Evolutionary conservation across 2,113 vertebrate genomes (phyloP).

Genomic region (Colistium nudipinnis): DNA sequence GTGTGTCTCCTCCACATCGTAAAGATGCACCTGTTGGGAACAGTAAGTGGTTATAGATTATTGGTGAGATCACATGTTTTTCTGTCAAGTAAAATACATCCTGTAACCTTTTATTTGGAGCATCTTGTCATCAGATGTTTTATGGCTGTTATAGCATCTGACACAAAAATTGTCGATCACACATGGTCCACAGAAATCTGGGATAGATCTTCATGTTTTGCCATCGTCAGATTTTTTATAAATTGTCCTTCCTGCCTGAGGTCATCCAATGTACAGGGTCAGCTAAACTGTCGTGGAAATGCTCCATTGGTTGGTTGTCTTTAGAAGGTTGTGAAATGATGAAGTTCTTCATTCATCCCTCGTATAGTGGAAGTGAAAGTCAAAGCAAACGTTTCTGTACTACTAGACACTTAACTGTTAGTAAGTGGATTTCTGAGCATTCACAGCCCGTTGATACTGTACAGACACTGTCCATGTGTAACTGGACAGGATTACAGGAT

Average conservation of each 20-base stretch:
- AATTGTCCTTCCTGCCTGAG: not conserved
- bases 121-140: not conserved
- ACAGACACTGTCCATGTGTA: too few species aligned
- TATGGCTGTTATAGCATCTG: not conserved
- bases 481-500: too few species aligned
- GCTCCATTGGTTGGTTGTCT: not conserved
- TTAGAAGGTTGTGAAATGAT: not conserved
- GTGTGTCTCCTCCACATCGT: not conserved
- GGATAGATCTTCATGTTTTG: not conserved
- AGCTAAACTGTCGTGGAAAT: not conserved
- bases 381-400: not conserved
- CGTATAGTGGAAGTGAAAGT: conserved; percentile 37
- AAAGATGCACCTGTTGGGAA: not conserved
- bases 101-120: not conserved
- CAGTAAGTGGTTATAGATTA: not conserved
- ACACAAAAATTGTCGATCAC: not conserved
- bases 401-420: too few species aligned
- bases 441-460: too few species aligned
- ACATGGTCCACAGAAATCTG: conserved; percentile 11
- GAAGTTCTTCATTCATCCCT: not conserved
- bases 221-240: not conserved
- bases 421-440: conserved; percentile 25
- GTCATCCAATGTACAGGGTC: not conserved
- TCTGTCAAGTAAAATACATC: not conserved
- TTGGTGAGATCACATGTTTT: not conserved